phyloP scores from a whole-genome alignment of 2,888 invertebrate genomes.

The Sarcophaga caerulescens region DNA sequence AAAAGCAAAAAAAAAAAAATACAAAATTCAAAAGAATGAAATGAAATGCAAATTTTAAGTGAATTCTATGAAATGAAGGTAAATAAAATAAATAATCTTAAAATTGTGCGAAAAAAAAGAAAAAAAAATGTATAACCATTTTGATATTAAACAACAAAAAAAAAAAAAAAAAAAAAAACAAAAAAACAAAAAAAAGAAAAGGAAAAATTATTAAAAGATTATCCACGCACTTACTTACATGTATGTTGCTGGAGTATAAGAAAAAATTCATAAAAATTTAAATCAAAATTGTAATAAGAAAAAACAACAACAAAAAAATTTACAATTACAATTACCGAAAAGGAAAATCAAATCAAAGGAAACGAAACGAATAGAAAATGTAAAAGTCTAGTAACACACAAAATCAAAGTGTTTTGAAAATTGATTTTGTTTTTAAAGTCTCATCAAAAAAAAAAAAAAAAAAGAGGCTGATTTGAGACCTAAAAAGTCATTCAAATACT shows the following conservation, averaged over 20 bases:
- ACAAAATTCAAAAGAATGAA: background rate
- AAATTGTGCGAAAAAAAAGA: conserved; percentile 19
- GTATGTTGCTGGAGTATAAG: background rate
- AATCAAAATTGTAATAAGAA: background rate
- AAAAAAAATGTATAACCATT: conserved; percentile 66
- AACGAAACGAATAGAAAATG: conserved; percentile 4
- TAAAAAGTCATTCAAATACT: conserved; percentile 64
- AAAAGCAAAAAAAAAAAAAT: background rate
- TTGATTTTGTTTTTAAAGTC: conserved; percentile 63
- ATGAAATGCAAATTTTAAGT: conserved; percentile 50
- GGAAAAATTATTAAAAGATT: conserved; percentile 41
- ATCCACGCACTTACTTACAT: conserved; percentile 20
- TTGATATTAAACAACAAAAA: conserved; percentile 14
- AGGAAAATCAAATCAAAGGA: conserved; percentile 9
- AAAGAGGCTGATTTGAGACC: conserved; percentile 61
- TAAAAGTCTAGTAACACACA: conserved; percentile 57
- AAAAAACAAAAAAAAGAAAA: conserved; percentile 9
- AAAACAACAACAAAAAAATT: conserved; percentile 1
- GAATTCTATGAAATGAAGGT: conserved; percentile 49
- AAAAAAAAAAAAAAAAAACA: conserved; percentile 11
- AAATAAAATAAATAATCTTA: conserved; percentile 50
- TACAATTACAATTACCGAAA: conserved; percentile 13
- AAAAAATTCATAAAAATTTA: conserved; percentile 5
- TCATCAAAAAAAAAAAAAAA: conserved; percentile 43
- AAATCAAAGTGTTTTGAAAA: conserved; percentile 60